Conservation (phyloP, 2,113 vertebrate species). For the Ptilonorhynchus violaceus region DNA sequence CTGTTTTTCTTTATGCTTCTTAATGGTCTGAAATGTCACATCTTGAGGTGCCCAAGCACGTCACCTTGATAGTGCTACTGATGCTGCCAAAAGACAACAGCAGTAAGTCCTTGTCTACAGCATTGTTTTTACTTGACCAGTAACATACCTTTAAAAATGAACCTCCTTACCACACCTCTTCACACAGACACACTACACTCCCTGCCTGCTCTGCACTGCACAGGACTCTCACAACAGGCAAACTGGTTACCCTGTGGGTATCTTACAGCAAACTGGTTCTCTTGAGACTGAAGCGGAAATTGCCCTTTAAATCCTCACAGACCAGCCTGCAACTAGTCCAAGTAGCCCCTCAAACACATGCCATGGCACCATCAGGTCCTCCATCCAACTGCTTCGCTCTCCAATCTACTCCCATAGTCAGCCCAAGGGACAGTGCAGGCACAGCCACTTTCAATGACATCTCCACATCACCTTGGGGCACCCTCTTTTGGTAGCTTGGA, state of each 20-base stretch:
- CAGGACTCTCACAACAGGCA: not conserved
- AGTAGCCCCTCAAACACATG: not conserved
- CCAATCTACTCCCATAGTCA: not conserved
- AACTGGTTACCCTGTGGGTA: not conserved
- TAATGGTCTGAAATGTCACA: not conserved
- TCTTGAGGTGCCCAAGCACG: not conserved
- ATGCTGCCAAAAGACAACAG: not conserved
- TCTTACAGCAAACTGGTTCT: not conserved
- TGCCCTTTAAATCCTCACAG: not conserved
- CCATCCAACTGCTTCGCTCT: not conserved
- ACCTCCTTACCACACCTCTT: not conserved
- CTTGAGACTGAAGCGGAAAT: not conserved
- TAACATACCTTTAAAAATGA: not conserved
- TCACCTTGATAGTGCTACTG: not conserved
- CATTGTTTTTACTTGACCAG: not conserved
- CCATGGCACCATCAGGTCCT: not conserved
- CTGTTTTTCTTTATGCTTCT: not conserved
- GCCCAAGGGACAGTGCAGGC: rapidly evolving
- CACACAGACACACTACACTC: not conserved
- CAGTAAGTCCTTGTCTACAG: not conserved
- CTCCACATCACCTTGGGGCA: not conserved
- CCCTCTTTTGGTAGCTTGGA: not conserved
- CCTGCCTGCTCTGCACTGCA: not conserved
- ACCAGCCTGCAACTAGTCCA: not conserved
- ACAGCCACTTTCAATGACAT: not conserved